phyloP scores from a whole-genome alignment of 2,888 invertebrate species.

The Diaperis boleti region DNA sequence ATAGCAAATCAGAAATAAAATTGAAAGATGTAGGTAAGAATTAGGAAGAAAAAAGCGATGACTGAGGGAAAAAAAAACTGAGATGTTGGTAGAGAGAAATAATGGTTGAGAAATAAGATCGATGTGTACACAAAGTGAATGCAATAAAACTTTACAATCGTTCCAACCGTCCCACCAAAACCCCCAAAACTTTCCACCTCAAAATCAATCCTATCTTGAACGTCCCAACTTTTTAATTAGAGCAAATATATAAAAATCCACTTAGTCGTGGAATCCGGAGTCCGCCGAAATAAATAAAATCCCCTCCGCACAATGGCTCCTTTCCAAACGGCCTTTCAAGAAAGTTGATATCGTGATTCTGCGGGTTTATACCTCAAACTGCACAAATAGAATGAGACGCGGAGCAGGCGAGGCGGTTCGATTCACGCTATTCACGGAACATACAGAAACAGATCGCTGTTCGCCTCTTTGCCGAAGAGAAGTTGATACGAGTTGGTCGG shows the following conservation, averaged over 20 bases:
- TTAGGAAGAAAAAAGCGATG: too few relatives aligned
- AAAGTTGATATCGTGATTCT: constrained; percentile 55
- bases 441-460: constrained; percentile 52
- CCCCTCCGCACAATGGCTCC: constrained; percentile 46
- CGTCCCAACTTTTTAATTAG: constrained; percentile 41
- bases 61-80: too few relatives aligned
- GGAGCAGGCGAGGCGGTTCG: constrained; percentile 51
- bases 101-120: too few relatives aligned
- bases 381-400: constrained; percentile 55
- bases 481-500: constrained; percentile 53
- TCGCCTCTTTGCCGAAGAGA: constrained; percentile 52
- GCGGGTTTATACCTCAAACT: constrained; percentile 55
- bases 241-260: constrained; percentile 49
- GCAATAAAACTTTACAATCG: too few relatives aligned
- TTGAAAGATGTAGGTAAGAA: too few relatives aligned
- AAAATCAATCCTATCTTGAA: too few relatives aligned
- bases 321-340: constrained; percentile 53
- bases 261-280: constrained; percentile 47
- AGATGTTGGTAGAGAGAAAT: too few relatives aligned
- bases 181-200: too few relatives aligned
- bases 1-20: too few relatives aligned
- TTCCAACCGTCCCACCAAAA: too few relatives aligned
- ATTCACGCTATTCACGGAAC: constrained; percentile 54
- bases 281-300: constrained; percentile 49
- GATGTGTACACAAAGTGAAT: too few relatives aligned